Base-by-base conservation (phyloP, 2,113 vertebrate genomes). In the Forbesichthys papilliferus region DNA sequence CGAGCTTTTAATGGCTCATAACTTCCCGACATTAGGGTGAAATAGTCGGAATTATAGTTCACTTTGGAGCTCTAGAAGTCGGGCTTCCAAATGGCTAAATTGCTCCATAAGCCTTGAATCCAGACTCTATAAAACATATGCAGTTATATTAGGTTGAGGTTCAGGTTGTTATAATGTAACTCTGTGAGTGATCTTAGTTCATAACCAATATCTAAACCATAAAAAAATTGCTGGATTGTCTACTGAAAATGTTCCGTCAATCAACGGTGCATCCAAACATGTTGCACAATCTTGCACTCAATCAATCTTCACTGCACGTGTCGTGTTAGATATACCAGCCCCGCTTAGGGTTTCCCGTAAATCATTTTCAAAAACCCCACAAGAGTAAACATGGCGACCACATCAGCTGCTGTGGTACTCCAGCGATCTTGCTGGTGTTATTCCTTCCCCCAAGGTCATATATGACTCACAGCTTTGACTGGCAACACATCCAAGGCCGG, bases 381-480 rank as follows among this genome's bases (percentile, higher is more conserved):
- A 64, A 82, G 78, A 80, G 86, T 85, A 89, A 90, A 89, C 86
- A 89, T 83, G 74, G 66, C 56, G 71, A 89, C 87, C 86, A 84
- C 88, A 88, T 84, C 76, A 80, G 86, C 84, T 87, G 75, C 86
- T 63, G 77, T 88, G 78, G 80, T 85, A 86, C 78, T 88, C 81
- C 80, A 83, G 85, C 86, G 86, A 87, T 90, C 86, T 88, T 87
- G 84, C 74, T 42, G 62, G 59, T 84, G 85, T 88, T 90, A 81
- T 89, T 88, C 77, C 76, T 88, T 81, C 81, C 81, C 71, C 71
- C 85, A 85, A 84, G 82, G 84, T 88, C 81, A 80, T 69, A 75
- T 83, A 70, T 89, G 88, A 89, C 80, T 88, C 84, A 84, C 16
- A 85, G 91, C 82, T 89, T 90, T 79, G 65, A 84, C 83, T 88